Evolutionary conservation across 2,113 vertebrate species (phyloP), one percentile per base, ranked within the genome.

Genomic region (Tragelaphus strepsiceros): DNA sequence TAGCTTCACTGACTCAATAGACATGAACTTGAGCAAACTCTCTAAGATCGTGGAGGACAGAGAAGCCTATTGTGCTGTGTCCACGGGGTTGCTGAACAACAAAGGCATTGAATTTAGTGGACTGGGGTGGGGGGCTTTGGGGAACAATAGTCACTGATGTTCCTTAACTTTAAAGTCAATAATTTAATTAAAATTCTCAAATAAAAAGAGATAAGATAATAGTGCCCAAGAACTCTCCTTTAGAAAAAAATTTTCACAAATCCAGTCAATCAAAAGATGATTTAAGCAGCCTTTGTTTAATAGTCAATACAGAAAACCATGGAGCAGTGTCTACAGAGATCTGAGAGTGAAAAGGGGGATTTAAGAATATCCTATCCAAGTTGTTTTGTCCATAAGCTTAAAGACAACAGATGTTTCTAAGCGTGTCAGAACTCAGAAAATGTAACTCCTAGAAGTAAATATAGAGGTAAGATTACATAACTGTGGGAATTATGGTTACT

Each of bases 371-470:
- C 9, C 12, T n/a, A 51, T 12, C 21, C 28, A 85, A 62, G 17
- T 30, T 58, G 3, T 1, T 96, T 59, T 51, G 28, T 49, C 80
- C 93, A 77, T 93, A 77, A 67, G 17, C 35, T 94, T 15, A 80
- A 94, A 92, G 32, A 49, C 49, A 89, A 67, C 32, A 64, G 58
- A 91, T 95, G 77, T 80, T 94, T 58, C 49, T 80, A 96, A 93
- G 28, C n/a, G 81, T 80, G 8, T 9, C n/a, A 85, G 32, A 71
- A 54, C 67, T 89, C 83, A 81, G 30, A 35, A 49, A 91, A 77
- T 61, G 3, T 82, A 94, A 93, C 26, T 94, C 53, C 43, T 89
- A 86, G 85, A 88, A 93, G 51, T 12, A 95, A 96, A 89, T 56
- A 61, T 39, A 61, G 19, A 24, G 93, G 16, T 59, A 94, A 95